Conservation (phyloP, 2,113 vertebrate genomes). For the Lates calcarifer region DNA sequence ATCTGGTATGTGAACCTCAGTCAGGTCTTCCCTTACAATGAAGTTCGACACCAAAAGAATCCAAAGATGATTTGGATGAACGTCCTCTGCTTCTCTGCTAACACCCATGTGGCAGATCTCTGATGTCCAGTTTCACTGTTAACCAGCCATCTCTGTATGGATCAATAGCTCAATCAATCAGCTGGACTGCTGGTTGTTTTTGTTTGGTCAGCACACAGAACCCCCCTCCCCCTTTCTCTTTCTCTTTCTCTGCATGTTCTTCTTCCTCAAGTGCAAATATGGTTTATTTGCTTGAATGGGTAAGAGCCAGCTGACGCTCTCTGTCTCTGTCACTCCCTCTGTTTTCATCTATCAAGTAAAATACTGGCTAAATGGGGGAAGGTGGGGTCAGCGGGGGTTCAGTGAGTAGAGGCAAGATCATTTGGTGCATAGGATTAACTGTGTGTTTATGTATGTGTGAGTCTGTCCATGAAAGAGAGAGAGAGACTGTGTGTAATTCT, state of each 20-base stretch:
- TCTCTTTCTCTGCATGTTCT: not conserved
- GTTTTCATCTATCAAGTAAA: conserved; percentile 26
- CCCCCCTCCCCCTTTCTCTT: conserved; percentile 4
- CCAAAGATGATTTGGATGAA: not conserved
- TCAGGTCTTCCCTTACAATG: no score
- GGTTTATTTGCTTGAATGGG: conserved; percentile 37
- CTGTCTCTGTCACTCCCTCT: conserved; percentile 7
- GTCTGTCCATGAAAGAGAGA: not conserved
- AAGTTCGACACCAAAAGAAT: no score
- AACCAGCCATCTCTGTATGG: conserved; percentile 35
- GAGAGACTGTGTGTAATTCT: conserved; percentile 28
- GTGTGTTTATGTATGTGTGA: conserved; percentile 21
- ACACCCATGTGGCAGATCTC: conserved; percentile 8
- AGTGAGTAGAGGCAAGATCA: conserved; percentile 56
- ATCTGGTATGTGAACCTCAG: no score
- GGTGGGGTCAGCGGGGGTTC: conserved; percentile 58
- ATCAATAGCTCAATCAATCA: conserved; percentile 70
- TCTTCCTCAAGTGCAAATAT: conserved; percentile 28
- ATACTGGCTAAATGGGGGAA: conserved; percentile 43
- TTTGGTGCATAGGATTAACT: conserved; percentile 57
- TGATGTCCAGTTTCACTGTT: conserved; percentile 25
- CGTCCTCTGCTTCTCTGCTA: not conserved
- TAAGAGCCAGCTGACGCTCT: conserved; percentile 22
- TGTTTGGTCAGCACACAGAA: conserved; percentile 29
- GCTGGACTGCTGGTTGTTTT: conserved; percentile 28